phyloP scores from a whole-genome alignment of 2,888 invertebrate genomes.

The Ferdinandea cuprea region DNA sequence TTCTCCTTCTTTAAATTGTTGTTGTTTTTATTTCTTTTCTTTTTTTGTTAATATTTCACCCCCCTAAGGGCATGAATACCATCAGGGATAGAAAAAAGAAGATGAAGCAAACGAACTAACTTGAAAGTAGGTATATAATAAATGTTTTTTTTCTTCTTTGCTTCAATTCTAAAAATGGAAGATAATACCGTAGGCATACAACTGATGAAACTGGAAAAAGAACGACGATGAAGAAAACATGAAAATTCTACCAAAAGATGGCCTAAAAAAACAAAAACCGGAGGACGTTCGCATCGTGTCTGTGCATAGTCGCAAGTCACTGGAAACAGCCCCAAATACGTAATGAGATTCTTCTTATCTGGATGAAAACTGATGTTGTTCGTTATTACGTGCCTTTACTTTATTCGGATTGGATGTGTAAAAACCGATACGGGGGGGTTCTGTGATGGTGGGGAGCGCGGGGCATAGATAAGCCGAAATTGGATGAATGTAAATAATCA shows the following conservation, averaged over 20 bases:
- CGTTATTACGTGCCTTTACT: conserved; percentile 58
- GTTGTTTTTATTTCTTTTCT: conserved; percentile 37
- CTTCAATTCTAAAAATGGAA: conserved; percentile 73
- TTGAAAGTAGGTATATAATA: conserved; percentile 73
- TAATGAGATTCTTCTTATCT: conserved; percentile 73
- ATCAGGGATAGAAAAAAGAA: conserved; percentile 1
- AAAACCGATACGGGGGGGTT: conserved; percentile 19
- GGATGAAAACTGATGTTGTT: conserved; percentile 66
- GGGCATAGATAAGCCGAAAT: conserved; percentile 52
- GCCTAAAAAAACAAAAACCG: conserved; percentile 6
- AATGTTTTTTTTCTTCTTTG: conserved; percentile 59
- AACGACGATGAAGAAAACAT: conserved; percentile 31
- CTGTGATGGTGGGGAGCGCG: background rate
- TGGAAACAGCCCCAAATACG: conserved; percentile 46
- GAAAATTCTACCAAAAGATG: conserved; percentile 57
- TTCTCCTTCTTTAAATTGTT: conserved; percentile 47
- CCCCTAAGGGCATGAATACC: conserved; percentile 57
- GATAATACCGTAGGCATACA: conserved; percentile 65
- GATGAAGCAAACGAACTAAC: conserved; percentile 53
- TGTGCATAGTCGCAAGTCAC: background rate
- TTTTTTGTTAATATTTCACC: conserved; percentile 63
- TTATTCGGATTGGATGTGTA: conserved; percentile 58
- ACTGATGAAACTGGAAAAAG: conserved; percentile 39
- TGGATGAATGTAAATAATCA: conserved; percentile 61
- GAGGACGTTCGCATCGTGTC: conserved; percentile 20